A percentile compares a stretch with the other conserved stretches of the same genome.
These are phyloP conservation scores for Cynoglossus semilaevis DNA, from an alignment of 2,113 vertebrate species.

Conservation along the genomic window DNA sequence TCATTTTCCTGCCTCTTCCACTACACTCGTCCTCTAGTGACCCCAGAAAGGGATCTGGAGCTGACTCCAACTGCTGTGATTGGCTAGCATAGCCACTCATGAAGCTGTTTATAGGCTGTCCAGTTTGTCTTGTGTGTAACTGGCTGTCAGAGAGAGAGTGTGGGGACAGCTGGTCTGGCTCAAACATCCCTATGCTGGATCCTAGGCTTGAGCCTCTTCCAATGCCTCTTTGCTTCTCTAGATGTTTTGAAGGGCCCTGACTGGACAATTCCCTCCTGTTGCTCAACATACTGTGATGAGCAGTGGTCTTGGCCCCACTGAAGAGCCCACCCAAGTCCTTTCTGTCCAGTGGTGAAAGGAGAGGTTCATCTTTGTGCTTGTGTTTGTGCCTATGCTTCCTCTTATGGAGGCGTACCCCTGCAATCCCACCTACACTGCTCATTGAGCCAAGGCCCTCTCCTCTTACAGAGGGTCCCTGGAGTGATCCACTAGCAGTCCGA, in stretches of 20 bases:
- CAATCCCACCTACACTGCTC: conserved; percentile 77
- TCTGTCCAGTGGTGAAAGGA: conserved; percentile 81
- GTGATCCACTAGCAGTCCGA: conserved; percentile 75
- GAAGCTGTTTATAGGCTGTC: conserved; percentile 82
- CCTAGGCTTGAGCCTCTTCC: conserved; percentile 73
- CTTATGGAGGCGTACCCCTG: conserved; percentile 90
- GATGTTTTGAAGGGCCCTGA: conserved; percentile 80
- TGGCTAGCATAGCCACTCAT: conserved; percentile 85
- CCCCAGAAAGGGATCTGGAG: conserved; percentile 82
- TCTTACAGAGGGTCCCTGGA: conserved; percentile 63
- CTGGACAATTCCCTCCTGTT: conserved; percentile 81
- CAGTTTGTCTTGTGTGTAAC: conserved; percentile 87
- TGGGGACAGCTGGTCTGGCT: conserved; percentile 87
- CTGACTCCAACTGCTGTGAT: conserved; percentile 74
- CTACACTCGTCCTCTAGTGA: conserved; percentile 80
- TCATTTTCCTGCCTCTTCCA: conserved; percentile 82
- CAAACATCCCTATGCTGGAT: conserved; percentile 86
- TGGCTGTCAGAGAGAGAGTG: conserved; percentile 87
- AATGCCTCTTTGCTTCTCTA: conserved; percentile 87
- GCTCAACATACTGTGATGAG: conserved; percentile 79
- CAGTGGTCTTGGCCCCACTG: conserved; percentile 83
- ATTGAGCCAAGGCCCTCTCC: conserved; percentile 74
- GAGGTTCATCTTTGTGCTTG: conserved; percentile 94
- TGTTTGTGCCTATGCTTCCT: conserved; percentile 99
- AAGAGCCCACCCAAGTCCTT: conserved; percentile 94